Conservation (phyloP, 1,140 invertebrate genomes). For the Platorchestia sp. region DNA sequence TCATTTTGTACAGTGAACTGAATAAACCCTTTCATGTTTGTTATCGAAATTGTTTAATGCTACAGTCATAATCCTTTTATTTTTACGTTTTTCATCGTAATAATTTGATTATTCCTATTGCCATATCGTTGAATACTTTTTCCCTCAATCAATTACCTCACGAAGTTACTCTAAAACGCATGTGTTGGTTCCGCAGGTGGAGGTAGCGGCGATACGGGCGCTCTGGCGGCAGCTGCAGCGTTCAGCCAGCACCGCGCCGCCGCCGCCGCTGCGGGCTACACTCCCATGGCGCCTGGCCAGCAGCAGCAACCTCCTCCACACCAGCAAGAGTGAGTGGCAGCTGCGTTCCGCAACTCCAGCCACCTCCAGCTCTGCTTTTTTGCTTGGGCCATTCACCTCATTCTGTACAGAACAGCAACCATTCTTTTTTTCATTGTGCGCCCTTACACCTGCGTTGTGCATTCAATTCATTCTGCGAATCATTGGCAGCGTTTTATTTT, state of each 20-base stretch:
- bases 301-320: conserved; percentile 45
- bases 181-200: not conserved
- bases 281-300: conserved; percentile 30
- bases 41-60: not conserved
- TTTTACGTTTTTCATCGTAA: no score
- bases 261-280: conserved; percentile 35
- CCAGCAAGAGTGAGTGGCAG: conserved; percentile 37
- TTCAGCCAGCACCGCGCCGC: conserved; percentile 47
- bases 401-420: no score
- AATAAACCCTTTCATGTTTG: no score
- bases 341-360: not conserved
- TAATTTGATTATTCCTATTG: not conserved
- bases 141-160: not conserved
- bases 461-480: no score
- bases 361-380: not conserved
- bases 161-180: not conserved
- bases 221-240: conserved; percentile 2
- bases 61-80: not conserved
- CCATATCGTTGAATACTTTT: not conserved
- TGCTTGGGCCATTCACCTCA: not conserved
- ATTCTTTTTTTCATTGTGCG: no score
- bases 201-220: conserved; percentile 18
- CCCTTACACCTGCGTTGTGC: no score
- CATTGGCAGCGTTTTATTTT: no score
- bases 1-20: no score